Percentiles rank a stretch among this genome's conserved stretches.
phyloP scores from a whole-genome alignment of 2,797 vertebrate genomes.

The Lacerta viridis region DNA sequence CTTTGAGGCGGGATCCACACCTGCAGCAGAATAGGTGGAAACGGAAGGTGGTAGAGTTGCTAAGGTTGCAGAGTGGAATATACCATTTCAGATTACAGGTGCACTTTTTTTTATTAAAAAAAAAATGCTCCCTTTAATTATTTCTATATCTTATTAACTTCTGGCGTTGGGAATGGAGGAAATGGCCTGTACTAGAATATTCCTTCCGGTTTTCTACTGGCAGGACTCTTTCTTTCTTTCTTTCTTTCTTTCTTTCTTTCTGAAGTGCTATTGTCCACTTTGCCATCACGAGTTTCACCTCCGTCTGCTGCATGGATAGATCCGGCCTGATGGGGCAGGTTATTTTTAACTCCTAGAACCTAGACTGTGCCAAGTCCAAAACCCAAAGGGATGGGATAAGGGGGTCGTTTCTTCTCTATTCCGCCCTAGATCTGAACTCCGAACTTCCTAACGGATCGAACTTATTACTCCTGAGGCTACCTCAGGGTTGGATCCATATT shows the following conservation, averaged over 20 bases:
- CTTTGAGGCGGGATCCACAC: conserved; percentile 48
- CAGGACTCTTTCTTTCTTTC: background rate
- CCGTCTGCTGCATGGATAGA: background rate
- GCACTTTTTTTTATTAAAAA: background rate
- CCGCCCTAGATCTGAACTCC: conserved; percentile 56
- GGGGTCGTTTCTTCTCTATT: conserved; percentile 56
- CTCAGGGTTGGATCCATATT: conserved; percentile 1
- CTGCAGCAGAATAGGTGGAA: conserved; percentile 71
- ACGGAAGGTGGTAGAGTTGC: background rate
- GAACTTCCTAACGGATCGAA: conserved; percentile 67
- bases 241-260: too few species aligned
- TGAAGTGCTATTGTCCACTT: background rate
- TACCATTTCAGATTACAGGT: background rate
- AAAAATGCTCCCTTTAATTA: background rate
- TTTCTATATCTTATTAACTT: background rate
- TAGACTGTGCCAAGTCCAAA: conserved; percentile 53
- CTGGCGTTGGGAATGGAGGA: background rate
- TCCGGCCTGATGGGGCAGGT: background rate
- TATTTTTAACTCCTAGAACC: conserved; percentile 39
- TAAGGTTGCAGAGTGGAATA: background rate
- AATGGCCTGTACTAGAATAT: background rate
- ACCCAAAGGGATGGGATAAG: background rate
- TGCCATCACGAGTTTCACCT: background rate
- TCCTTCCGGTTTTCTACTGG: background rate
- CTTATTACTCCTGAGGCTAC: conserved; percentile 65